phyloP scores from a whole-genome alignment of 2,888 invertebrate species.

The Myathropa florea region DNA sequence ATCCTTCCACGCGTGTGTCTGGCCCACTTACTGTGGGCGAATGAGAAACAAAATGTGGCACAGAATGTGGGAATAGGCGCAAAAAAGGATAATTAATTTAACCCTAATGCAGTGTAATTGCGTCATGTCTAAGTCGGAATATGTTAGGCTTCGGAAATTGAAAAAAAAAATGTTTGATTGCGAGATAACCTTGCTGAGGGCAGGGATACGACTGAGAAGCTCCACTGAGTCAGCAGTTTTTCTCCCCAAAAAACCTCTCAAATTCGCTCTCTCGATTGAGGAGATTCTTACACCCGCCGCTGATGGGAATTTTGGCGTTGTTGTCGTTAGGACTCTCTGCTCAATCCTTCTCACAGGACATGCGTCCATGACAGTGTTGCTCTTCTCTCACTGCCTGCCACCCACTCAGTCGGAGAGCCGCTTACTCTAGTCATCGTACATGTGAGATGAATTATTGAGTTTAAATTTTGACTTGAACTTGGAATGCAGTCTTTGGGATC shows the following conservation, averaged over 20 bases:
- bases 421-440: constrained; percentile 29
- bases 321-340: background rate
- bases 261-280: background rate
- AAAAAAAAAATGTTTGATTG: background rate
- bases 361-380: constrained; percentile 8
- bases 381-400: constrained; percentile 1
- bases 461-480: constrained; percentile 71
- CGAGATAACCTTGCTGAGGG: constrained; percentile 46
- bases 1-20: constrained; percentile 45
- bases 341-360: constrained; percentile 19
- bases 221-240: constrained; percentile 61
- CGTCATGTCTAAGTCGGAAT: constrained; percentile 51
- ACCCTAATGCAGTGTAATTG: constrained; percentile 70
- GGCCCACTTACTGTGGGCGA: constrained; percentile 44
- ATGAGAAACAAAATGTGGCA: constrained; percentile 33
- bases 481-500: constrained; percentile 52
- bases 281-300: constrained; percentile 18
- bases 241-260: background rate
- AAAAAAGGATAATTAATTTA: constrained; percentile 66
- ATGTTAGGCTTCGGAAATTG: background rate
- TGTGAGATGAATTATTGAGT: constrained; percentile 68
- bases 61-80: constrained; percentile 20
- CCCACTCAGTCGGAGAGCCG: constrained; percentile 8
- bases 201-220: constrained; percentile 54
- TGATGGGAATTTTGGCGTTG: constrained; percentile 5